These are phyloP conservation scores for Portunus trituberculatus DNA, from an alignment of 1,140 invertebrate species.

Conservation along the genomic window DNA sequence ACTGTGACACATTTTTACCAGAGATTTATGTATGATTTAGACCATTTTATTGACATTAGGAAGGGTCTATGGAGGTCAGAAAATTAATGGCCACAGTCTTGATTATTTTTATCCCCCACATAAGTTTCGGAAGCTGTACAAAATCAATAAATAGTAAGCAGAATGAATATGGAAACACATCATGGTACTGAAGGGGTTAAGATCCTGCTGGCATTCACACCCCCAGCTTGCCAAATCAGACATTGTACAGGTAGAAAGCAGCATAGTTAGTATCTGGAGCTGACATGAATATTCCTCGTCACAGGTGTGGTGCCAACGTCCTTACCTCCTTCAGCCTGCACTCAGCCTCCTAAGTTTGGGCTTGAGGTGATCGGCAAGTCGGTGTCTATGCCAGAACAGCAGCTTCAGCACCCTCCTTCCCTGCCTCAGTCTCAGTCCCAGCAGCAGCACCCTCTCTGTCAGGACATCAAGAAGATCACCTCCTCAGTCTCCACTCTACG, in stretches of 20 bases:
- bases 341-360: conserved; percentile 76
- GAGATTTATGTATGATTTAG: too few relatives aligned
- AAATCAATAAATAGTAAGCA: too few relatives aligned
- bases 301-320: conserved; percentile 71
- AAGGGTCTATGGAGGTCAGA: too few relatives aligned
- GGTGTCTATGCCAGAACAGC: conserved; percentile 61
- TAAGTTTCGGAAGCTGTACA: too few relatives aligned
- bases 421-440: conserved; percentile 68
- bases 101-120: too few relatives aligned
- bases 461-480: conserved; percentile 78
- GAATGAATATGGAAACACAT: too few relatives aligned
- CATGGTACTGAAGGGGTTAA: too few relatives aligned
- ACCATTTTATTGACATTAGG: too few relatives aligned
- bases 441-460: conserved; percentile 70
- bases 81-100: too few relatives aligned
- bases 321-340: conserved; percentile 74
- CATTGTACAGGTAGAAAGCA: not conserved
- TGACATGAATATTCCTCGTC: not conserved
- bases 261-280: not conserved
- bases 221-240: not conserved
- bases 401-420: conserved; percentile 57
- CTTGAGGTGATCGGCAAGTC: conserved; percentile 68
- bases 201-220: too few relatives aligned
- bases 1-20: too few relatives aligned
- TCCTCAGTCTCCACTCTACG: conserved; percentile 77